Evolutionary conservation across 2,797 vertebrate genomes (phyloP), one percentile per base, ranked within the genome.

Genomic region (Rousettus madagascariensis): DNA sequence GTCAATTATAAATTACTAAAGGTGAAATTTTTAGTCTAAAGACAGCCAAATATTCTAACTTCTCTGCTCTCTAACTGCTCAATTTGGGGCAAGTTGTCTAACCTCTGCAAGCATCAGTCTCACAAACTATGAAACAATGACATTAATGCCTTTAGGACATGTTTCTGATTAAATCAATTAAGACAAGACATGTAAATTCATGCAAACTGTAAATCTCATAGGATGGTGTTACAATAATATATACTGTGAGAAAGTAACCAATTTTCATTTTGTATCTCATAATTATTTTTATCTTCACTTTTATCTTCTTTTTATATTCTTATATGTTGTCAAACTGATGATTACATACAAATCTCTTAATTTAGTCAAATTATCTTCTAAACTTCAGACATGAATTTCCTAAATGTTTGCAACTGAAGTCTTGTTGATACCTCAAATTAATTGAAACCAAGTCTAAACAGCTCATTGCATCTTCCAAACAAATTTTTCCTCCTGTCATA

Each of bases 281-380:
- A 90, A 72, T 43, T 22, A 4, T 75, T 82, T 86, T 71, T 26
- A 79, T 63, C 92, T 82, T 95, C 36, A 87, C 11, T 61, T 61
- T 78, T 85, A 41, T 53, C 16, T 15, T 59, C 24, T n/a, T 90
- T 33, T 86, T 38, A 38, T 20, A 15, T 36, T 94, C 16, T 72
- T 79, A 4, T 33, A 2, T 41, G 74, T 78, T 63, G 74, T 77
- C 4, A 89, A 28, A 53, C 88, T 33, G 26, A 3, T n/a, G 16
- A 82, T 82, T 30, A 41, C 5, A 92, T 36, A 4, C n/a, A 68
- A 78, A 72, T 72, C 33, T 85, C n/a, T 61, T 80, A 38, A 46
- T 59, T 77, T 49, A 82, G 33, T 91, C 20, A 30, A 84, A 63
- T 75, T 96, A 93, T 92, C 41, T 92, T 65, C n/a, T 24, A 63